A percentile compares a stretch with the other conserved stretches of the same genome.
These are phyloP conservation scores for Rallus crepitans DNA, from an alignment of 2,797 vertebrate genomes.

Conservation along the genomic window DNA sequence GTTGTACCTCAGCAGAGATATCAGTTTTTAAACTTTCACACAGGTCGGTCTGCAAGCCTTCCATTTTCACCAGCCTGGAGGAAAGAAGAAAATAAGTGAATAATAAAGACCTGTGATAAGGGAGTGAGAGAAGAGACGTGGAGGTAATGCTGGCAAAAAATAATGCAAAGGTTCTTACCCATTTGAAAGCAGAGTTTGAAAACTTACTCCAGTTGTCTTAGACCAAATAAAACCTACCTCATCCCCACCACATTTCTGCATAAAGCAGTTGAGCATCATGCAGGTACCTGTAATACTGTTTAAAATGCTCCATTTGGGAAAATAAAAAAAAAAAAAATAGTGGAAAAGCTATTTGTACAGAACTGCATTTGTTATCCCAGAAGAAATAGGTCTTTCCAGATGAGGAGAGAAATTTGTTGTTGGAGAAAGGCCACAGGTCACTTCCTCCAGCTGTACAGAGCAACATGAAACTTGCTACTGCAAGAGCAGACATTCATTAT, in stretches of 20 bases:
- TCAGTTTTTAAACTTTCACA: neutral
- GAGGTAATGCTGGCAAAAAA: neutral
- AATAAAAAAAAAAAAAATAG: too few relatives aligned
- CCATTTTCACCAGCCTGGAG: neutral
- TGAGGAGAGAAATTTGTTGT: neutral
- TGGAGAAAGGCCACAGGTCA: neutral
- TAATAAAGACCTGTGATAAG: neutral
- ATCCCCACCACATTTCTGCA: neutral
- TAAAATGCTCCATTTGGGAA: neutral
- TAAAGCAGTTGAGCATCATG: neutral
- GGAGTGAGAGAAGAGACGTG: neutral
- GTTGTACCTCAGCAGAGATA: neutral
- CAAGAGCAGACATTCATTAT: neutral
- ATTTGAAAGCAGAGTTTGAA: slow-evolving; percentile 39
- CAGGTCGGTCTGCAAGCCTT: neutral
- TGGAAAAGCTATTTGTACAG: neutral
- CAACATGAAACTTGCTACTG: neutral
- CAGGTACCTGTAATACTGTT: neutral
- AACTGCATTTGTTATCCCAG: neutral
- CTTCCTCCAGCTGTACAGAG: neutral
- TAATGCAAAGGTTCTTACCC: neutral
- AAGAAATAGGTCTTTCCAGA: neutral
- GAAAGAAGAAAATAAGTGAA: neutral
- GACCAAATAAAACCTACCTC: neutral
- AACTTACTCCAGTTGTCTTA: neutral